Percentiles rank a stretch among this genome's conserved stretches.
phyloP scores from a whole-genome alignment of 2,113 vertebrate genomes.

The Chunga burmeisteri region DNA sequence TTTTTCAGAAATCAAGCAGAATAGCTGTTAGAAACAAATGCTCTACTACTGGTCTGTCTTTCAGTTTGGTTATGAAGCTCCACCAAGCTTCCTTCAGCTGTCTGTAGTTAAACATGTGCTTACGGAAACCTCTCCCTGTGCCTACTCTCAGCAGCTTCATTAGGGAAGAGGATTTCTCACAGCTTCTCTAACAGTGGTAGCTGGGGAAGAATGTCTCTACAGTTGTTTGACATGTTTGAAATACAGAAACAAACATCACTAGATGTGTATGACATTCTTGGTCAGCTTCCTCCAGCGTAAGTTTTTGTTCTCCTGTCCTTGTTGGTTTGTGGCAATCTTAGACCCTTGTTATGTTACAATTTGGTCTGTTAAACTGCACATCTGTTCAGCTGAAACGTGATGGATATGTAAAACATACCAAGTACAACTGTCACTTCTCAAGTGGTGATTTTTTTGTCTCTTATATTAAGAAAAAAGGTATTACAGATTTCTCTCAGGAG shows the following conservation, averaged over 20 bases:
- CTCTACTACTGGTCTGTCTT: neutral
- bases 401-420: neutral
- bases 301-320: neutral
- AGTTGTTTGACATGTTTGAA: fast-evolving
- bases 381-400: neutral
- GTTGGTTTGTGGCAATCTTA: neutral
- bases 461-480: neutral
- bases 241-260: neutral
- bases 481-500: neutral
- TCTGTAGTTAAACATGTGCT: neutral
- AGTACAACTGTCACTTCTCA: neutral
- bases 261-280: neutral
- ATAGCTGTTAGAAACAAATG: neutral
- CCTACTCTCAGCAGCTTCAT: neutral
- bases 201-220: neutral
- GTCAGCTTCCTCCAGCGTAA: neutral
- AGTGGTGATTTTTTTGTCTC: neutral
- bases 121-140: neutral
- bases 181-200: neutral
- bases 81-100: neutral
- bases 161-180: neutral
- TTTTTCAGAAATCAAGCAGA: neutral
- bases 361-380: neutral
- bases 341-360: neutral
- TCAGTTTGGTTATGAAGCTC: neutral